Percentiles rank a stretch among this genome's conserved stretches.
phyloP scores from a whole-genome alignment of 2,113 vertebrate species.

The Notiomystis cincta region DNA sequence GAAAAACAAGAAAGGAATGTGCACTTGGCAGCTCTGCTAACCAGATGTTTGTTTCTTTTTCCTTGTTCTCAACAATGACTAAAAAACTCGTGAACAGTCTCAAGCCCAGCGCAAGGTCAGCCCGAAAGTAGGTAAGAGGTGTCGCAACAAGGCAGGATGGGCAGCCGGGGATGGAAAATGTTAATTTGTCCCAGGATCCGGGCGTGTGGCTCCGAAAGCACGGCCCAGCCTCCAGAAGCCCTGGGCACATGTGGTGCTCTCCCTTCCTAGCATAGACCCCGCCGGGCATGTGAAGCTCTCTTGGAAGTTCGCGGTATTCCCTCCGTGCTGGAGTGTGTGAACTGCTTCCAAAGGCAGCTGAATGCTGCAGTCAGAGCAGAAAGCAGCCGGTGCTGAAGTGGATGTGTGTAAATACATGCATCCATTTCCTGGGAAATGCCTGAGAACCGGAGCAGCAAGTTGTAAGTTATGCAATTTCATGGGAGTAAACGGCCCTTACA shows the following conservation, averaged over 20 bases:
- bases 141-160: background rate
- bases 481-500: background rate
- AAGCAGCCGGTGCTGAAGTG: background rate
- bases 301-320: background rate
- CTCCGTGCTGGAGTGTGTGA: background rate
- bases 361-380: background rate
- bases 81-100: conserved; percentile 51
- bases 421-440: background rate
- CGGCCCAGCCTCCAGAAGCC: background rate
- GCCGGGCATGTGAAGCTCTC: background rate
- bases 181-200: background rate
- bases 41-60: conserved; percentile 67
- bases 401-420: background rate
- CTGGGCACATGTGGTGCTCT: background rate
- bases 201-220: background rate
- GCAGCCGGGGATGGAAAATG: conserved; percentile 50
- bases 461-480: background rate
- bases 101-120: conserved; percentile 15
- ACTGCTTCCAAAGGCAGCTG: background rate
- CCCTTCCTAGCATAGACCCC: background rate
- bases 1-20: conserved; percentile 61
- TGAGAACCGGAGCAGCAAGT: rapidly evolving
- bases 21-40: conserved; percentile 59
- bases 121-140: conserved; percentile 60
- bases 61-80: conserved; percentile 48